These are phyloP conservation scores for Stegostoma tigrinum DNA, from an alignment of 2,113 vertebrate species.

Conservation along the genomic window DNA sequence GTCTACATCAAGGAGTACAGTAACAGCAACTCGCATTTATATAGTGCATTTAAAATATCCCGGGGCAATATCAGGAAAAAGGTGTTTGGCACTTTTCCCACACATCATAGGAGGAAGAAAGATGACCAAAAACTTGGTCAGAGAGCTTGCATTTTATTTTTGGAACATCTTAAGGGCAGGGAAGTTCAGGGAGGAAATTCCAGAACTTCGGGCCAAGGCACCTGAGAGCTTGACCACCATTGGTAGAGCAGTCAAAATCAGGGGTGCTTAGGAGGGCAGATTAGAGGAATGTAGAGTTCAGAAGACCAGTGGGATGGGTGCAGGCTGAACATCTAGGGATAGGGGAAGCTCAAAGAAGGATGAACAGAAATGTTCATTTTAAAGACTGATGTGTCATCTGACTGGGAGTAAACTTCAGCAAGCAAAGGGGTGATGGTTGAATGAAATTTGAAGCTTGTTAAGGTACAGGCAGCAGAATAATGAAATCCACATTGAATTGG, in stretches of 20 bases:
- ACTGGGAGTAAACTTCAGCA: background rate
- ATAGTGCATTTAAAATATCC: background rate
- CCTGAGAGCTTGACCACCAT: background rate
- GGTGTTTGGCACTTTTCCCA: background rate
- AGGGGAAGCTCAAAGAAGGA: background rate
- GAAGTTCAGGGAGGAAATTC: background rate
- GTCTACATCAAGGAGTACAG: background rate
- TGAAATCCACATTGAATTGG: no score
- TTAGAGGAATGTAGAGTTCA: background rate
- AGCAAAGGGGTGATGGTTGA: background rate
- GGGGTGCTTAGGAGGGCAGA: background rate
- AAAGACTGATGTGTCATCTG: background rate
- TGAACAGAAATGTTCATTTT: background rate
- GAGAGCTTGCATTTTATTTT: background rate
- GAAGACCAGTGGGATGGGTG: background rate
- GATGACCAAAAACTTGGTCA: background rate
- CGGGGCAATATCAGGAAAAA: background rate
- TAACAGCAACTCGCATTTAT: background rate
- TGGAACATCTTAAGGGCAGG: background rate
- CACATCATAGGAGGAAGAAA: background rate
- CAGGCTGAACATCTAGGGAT: background rate
- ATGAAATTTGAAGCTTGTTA: background rate
- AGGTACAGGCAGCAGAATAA: background rate
- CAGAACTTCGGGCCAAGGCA: background rate
- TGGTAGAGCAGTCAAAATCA: background rate